These are phyloP conservation scores for Haliclona indistincta DNA, from an alignment of 37 sponge, comb jelly and placozoan species.

Conservation along the genomic window DNA sequence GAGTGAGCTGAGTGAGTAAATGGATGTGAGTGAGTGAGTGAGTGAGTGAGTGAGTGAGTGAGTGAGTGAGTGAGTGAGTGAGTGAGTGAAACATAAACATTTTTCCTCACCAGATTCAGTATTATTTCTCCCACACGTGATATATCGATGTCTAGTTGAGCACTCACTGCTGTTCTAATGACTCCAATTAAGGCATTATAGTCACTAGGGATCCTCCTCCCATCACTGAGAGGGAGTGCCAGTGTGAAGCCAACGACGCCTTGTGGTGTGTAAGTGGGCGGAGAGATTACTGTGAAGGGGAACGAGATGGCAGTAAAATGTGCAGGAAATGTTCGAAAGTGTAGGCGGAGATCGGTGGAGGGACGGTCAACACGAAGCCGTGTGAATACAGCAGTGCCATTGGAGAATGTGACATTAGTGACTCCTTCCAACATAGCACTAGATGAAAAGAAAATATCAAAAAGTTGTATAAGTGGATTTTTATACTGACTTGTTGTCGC, in stretches of 20 bases:
- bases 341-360: constrained; percentile 36
- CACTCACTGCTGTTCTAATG: constrained; percentile 10
- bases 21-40: no score
- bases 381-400: constrained; percentile 80
- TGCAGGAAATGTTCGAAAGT: constrained; percentile 50
- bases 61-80: neutral
- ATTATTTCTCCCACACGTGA: constrained; percentile 44
- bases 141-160: constrained; percentile 40
- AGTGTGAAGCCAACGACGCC: constrained; percentile 41
- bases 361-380: constrained; percentile 58
- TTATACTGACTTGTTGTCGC: constrained; percentile 8
- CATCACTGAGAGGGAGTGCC: neutral
- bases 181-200: neutral
- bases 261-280: constrained; percentile 31
- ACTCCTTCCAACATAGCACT: constrained; percentile 36
- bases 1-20: no score
- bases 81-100: no score
- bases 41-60: neutral
- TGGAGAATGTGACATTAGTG: constrained; percentile 50
- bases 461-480: neutral
- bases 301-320: constrained; percentile 30
- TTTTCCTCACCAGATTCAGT: constrained; percentile 14
- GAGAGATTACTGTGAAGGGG: constrained; percentile 50
- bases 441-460: neutral
- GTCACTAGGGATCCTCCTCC: neutral